These are phyloP conservation scores for Apodemia duryi DNA, from an alignment of 2,888 invertebrate genomes.

Conservation along the genomic window DNA sequence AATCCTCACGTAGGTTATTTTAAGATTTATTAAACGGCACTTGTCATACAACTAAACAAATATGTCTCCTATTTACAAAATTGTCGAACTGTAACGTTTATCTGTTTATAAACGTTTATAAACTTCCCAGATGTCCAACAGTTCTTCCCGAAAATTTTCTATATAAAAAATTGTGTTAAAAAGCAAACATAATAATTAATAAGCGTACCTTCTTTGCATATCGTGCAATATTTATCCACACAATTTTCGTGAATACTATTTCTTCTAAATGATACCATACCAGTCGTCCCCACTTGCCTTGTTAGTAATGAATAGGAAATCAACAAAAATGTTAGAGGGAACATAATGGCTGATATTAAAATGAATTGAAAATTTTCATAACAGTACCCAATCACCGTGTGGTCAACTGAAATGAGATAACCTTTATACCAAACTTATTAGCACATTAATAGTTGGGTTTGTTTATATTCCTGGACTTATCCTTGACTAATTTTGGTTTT, in stretches of 20 bases:
- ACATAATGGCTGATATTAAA: slow-evolving; percentile 42
- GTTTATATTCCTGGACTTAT: too few species aligned
- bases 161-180: not conserved
- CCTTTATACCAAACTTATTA: not conserved
- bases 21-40: too few species aligned
- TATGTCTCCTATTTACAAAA: too few species aligned
- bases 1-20: too few species aligned
- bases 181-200: slow-evolving; percentile 3
- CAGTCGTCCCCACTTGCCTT: slow-evolving; percentile 28
- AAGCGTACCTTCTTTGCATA: slow-evolving; percentile 35
- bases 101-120: too few species aligned
- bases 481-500: too few species aligned
- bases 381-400: slow-evolving; percentile 55
- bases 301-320: slow-evolving; percentile 52
- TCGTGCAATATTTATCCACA: slow-evolving; percentile 26
- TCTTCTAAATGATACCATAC: slow-evolving; percentile 22
- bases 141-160: too few species aligned
- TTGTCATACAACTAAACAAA: too few species aligned
- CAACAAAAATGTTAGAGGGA: slow-evolving; percentile 45
- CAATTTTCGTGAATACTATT: slow-evolving; percentile 24
- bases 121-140: not conserved
- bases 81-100: too few species aligned
- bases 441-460: too few species aligned
- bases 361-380: slow-evolving; percentile 45
- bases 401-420: slow-evolving; percentile 52